Evolutionary conservation across 2,888 invertebrate genomes (phyloP), one percentile per base, ranked within the genome.

Genomic region (Rhopalosiphum nymphaeae): DNA sequence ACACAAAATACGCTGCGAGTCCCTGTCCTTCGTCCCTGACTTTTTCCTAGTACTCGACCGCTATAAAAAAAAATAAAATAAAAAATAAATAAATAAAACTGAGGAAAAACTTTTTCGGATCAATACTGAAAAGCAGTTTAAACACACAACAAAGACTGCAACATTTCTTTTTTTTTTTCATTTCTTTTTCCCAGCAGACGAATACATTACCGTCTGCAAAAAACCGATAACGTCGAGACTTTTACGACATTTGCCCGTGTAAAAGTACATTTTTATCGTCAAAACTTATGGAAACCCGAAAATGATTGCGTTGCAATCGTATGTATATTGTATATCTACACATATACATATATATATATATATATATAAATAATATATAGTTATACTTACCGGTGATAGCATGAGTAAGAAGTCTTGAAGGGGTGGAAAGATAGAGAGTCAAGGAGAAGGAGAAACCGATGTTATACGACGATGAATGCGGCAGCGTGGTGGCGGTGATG

Each of bases 81-180:
- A 89, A 89, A 49, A 49, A 88, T 88, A 67, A 89, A 93, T 36
- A 91, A 89, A 89, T n/a, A 89, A 89, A 89, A 89, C 93, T 25
- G 89, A 85, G 93, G 86, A 94, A 91, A 94, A 94, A 91, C 86
- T 94, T 94, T 93, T 94, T 67, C 91, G 94, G 94, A 94, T 94
- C 94, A 94, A 94, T 94, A 94, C 94, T 87, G 90, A 91, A 94
- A 94, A 94, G 94, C 94, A 94, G 94, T 94, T 94, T 94, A 94
- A 94, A 94, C 94, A 91, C 94, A 94, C 94, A 94, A 94, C 94
- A 94, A 94, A 94, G 94, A 94, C 94, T 91, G 91, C 94, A 94
- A 91, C 94, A 87, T 94, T 94, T 94, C 91, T 89, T 90, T 57
- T 93, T 92, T 36, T 92, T 88, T 88, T 67, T 46, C 46, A 25